phyloP scores from a whole-genome alignment of 2,797 vertebrate genomes.

The Discoglossus pictus region DNA sequence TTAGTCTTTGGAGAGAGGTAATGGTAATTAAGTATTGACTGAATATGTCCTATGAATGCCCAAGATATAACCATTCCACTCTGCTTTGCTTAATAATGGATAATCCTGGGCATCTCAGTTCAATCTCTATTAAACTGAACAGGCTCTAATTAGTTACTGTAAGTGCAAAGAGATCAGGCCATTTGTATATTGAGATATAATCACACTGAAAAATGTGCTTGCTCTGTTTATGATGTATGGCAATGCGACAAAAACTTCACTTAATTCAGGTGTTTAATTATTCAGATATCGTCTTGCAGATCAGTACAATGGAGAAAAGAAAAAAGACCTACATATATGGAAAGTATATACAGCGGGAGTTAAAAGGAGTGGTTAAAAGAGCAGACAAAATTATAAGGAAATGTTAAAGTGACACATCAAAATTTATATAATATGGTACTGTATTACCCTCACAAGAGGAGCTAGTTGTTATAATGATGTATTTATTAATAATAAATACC shows the following conservation, averaged over 20 bases:
- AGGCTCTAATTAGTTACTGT: slow-evolving; percentile 60
- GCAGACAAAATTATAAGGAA: too few relatives aligned
- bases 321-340: too few relatives aligned
- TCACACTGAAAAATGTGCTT: slow-evolving; percentile 6
- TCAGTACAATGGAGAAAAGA: too few relatives aligned
- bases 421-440: too few relatives aligned
- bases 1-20: slow-evolving; percentile 42
- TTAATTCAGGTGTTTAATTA: neutral
- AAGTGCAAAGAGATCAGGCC: slow-evolving; percentile 55
- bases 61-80: slow-evolving; percentile 48
- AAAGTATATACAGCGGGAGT: too few relatives aligned
- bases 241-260: neutral
- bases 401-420: too few relatives aligned
- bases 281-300: too few relatives aligned
- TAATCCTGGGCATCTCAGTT: slow-evolving; percentile 49
- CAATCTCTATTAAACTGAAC: slow-evolving; percentile 58
- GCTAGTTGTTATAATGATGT: too few relatives aligned
- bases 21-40: slow-evolving; percentile 61
- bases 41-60: slow-evolving; percentile 48
- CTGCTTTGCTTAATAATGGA: slow-evolving; percentile 60
- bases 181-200: slow-evolving; percentile 52
- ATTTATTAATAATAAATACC: too few relatives aligned
- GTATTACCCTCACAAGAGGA: too few relatives aligned
- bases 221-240: neutral
- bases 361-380: too few relatives aligned